These are phyloP conservation scores for Todus mexicanus DNA, from an alignment of 2,797 vertebrate species.

Conservation along the genomic window DNA sequence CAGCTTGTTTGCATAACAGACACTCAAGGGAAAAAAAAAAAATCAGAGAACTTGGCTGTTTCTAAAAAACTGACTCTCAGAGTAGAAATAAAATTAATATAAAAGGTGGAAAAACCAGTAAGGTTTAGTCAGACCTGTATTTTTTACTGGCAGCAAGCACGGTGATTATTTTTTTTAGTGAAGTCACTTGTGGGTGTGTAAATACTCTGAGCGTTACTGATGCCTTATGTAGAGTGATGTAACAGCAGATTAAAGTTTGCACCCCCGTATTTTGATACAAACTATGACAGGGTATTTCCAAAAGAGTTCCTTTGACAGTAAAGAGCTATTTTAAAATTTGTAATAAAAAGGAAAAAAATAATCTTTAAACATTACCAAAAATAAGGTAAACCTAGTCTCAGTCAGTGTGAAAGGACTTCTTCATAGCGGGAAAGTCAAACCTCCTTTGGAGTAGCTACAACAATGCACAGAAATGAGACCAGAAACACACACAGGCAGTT, in stretches of 20 bases:
- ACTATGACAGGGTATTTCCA: background rate
- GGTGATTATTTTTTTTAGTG: background rate
- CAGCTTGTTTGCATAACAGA: background rate
- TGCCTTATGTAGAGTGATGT: background rate
- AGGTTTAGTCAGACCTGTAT: background rate
- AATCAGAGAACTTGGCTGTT: background rate
- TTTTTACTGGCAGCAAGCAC: background rate
- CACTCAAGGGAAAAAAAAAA: background rate
- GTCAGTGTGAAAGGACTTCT: background rate
- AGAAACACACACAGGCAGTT: background rate
- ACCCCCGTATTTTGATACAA: background rate
- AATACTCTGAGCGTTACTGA: background rate
- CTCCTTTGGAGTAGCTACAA: background rate
- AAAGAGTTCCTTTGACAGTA: slow-evolving; percentile 16
- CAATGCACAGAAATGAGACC: slow-evolving; percentile 17
- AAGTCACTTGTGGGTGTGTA: background rate
- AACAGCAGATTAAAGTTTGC: background rate
- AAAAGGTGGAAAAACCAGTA: background rate
- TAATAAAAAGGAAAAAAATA: background rate
- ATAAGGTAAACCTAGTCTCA: background rate
- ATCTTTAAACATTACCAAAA: slow-evolving; percentile 32
- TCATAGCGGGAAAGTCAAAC: background rate
- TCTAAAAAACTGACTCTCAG: background rate
- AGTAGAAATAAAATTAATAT: background rate
- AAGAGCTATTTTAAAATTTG: slow-evolving; percentile 5